Evolutionary conservation across 2,797 vertebrate genomes (phyloP).

Genomic region (Synanceia verrucosa): DNA sequence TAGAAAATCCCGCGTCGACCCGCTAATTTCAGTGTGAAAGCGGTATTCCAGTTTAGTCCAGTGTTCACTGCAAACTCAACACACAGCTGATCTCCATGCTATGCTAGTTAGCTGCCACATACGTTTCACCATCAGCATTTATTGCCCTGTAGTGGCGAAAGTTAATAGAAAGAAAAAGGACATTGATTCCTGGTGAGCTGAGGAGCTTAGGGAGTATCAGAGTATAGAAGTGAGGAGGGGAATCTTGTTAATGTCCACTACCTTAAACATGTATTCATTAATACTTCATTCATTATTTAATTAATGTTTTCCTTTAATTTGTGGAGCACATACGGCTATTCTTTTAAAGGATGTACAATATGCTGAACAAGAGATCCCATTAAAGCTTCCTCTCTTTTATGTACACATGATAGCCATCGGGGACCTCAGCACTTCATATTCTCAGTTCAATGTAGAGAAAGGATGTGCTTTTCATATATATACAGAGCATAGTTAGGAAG

Average conservation of each 20-base stretch:
- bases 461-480: neutral
- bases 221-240: neutral
- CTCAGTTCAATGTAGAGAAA: neutral
- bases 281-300: neutral
- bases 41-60: too few relatives aligned
- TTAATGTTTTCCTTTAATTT: neutral
- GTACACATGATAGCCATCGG: neutral
- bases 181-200: neutral
- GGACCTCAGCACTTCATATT: conserved; percentile 13
- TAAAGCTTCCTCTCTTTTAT: neutral
- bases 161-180: neutral
- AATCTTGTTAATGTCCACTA: neutral
- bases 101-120: too few relatives aligned
- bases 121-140: too few relatives aligned
- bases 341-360: neutral
- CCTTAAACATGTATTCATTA: neutral
- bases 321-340: neutral
- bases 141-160: too few relatives aligned
- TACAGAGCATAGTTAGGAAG: neutral
- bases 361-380: neutral
- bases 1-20: too few relatives aligned
- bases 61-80: too few relatives aligned
- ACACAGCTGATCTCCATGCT: too few relatives aligned
- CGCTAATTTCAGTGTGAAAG: too few relatives aligned
- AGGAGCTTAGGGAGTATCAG: neutral